Conservation (phyloP, 2,113 vertebrate genomes). For the Pituophis catenifer region DNA sequence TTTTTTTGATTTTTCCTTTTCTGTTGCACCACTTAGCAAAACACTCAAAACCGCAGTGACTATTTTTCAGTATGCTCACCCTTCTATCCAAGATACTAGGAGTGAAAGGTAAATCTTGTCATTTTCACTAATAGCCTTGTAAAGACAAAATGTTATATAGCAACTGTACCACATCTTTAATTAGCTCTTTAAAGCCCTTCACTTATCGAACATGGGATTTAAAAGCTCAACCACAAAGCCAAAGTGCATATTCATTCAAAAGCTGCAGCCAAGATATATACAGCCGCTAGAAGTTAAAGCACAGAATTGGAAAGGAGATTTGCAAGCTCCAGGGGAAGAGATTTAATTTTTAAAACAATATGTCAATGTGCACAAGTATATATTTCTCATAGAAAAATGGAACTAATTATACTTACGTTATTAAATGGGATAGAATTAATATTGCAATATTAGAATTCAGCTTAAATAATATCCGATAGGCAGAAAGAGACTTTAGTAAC, state of each 20-base stretch:
- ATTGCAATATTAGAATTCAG: conserved; percentile 5
- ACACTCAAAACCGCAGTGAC: conserved; percentile 10
- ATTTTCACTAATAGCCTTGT: conserved; percentile 35
- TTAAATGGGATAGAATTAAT: not conserved
- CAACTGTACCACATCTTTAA: conserved; percentile 31
- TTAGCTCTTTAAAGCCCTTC: conserved; percentile 35
- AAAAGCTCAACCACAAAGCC: conserved; percentile 34
- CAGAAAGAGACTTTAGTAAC: not conserved
- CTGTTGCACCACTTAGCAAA: not conserved
- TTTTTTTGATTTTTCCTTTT: not conserved
- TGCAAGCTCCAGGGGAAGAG: accelerated
- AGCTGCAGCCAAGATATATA: not conserved
- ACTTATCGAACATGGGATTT: not conserved
- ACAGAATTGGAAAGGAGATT: not conserved
- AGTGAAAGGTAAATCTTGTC: conserved; percentile 33
- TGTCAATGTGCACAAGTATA: not conserved
- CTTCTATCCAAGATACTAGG: conserved; percentile 7
- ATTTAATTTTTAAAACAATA: conserved; percentile 15
- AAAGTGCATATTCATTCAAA: conserved; percentile 10
- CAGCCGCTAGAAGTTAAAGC: not conserved
- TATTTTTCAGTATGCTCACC: not conserved
- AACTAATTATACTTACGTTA: not conserved
- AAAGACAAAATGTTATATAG: conserved; percentile 26
- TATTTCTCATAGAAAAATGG: not conserved
- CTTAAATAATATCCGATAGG: conserved; percentile 7